Conservation (phyloP, 2,113 vertebrate species). For the Tragelaphus strepsiceros region DNA sequence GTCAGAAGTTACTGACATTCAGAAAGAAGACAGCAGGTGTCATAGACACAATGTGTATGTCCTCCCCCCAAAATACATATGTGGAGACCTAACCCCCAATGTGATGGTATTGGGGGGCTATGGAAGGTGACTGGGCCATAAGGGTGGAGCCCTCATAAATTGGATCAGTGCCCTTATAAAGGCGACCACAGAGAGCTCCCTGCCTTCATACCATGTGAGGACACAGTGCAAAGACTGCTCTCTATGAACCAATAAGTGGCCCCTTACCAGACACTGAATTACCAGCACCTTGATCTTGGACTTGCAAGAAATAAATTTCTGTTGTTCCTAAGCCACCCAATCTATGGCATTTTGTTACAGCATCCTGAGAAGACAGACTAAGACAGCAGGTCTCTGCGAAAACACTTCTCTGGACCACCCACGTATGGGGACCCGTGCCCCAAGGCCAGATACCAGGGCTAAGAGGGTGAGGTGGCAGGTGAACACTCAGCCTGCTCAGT, state of each 20-base stretch:
- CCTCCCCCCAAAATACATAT: too few species aligned
- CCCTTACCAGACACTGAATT: not conserved
- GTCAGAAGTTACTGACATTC: not conserved
- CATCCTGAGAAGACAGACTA: not conserved
- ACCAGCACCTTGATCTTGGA: not conserved
- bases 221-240: not conserved
- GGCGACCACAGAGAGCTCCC: not conserved
- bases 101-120: not conserved
- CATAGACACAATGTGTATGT: not conserved
- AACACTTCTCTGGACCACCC: not conserved
- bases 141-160: not conserved
- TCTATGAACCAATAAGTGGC: not conserved
- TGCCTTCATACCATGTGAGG: fast-evolving
- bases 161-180: too few species aligned
- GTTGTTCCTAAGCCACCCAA: not conserved
- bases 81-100: not conserved
- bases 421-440: not conserved
- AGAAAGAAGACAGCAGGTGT: not conserved
- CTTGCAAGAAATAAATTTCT: not conserved
- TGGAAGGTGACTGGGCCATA: not conserved
- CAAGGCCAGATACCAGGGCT: not conserved
- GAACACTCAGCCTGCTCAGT: not conserved
- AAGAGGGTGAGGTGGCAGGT: not conserved
- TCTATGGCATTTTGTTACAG: not conserved
- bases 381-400: not conserved